Evolutionary conservation across 2,113 vertebrate genomes (phyloP).

Genomic region (Entelurus aequoreus): DNA sequence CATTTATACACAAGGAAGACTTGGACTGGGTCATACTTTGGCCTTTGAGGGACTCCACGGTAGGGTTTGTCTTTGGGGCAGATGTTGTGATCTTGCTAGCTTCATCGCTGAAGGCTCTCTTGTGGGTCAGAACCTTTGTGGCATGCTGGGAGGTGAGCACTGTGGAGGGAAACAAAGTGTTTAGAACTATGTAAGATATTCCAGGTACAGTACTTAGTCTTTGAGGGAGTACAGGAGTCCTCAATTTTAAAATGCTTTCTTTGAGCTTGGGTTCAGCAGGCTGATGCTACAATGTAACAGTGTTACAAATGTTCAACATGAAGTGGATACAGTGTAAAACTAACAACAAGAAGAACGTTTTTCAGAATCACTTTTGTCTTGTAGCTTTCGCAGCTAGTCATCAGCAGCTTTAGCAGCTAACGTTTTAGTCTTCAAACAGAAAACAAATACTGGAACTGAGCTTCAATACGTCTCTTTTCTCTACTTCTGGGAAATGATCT

Average conservation of each 20-base stretch:
- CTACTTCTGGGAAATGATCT: no score
- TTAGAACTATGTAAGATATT: not conserved
- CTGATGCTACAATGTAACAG: not conserved
- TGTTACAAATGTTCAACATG: not conserved
- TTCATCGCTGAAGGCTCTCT: constrained; percentile 88
- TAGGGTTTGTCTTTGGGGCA: constrained; percentile 49
- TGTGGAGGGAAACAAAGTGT: constrained; percentile 22
- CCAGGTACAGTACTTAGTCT: no score
- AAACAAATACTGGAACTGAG: not conserved
- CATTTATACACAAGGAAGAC: constrained; percentile 93
- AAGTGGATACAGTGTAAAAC: no score
- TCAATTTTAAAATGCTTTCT: no score
- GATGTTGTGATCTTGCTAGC: constrained; percentile 68
- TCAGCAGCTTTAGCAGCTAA: not conserved
- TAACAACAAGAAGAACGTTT: no score
- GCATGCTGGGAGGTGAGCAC: constrained; percentile 68
- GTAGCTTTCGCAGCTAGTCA: not conserved
- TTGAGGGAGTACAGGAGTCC: no score
- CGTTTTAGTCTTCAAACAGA: not conserved
- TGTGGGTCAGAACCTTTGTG: constrained; percentile 80
- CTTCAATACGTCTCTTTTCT: no score
- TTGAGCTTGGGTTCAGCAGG: not conserved
- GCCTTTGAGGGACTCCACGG: constrained; percentile 71
- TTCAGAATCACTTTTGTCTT: not conserved
- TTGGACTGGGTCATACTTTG: constrained; percentile 73